Evolutionary conservation across 2,113 vertebrate species (phyloP).

Genomic region (Ramphastos sulfuratus): DNA sequence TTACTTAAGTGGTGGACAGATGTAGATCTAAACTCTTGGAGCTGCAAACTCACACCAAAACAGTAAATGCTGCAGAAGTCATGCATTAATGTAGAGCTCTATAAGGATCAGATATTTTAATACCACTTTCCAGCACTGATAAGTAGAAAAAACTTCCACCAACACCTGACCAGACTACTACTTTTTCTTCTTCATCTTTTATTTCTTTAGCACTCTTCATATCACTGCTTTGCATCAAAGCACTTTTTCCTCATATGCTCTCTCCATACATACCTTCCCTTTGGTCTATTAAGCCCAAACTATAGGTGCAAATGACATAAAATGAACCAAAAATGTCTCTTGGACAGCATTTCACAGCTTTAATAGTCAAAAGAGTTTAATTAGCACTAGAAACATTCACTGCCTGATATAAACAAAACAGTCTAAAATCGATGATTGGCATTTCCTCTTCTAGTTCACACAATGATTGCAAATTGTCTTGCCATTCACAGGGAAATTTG

Average conservation of each 20-base stretch:
- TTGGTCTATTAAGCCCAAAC: not conserved
- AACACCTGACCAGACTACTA: not conserved
- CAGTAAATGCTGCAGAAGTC: not conserved
- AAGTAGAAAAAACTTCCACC: not conserved
- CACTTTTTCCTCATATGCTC: not conserved
- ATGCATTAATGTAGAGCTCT: not conserved
- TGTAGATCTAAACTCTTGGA: not conserved
- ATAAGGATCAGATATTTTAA: not conserved
- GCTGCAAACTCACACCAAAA: not conserved
- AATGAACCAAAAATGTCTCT: not conserved
- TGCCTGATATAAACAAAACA: conserved; percentile 12
- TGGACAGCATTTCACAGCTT: not conserved
- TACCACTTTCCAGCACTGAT: not conserved
- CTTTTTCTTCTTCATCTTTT: not conserved
- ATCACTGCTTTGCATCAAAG: not conserved
- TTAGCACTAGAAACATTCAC: not conserved
- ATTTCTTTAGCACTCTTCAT: not conserved
- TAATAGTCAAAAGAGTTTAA: not conserved
- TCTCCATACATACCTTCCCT: not conserved
- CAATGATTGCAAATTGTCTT: not conserved
- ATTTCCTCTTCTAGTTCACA: not conserved
- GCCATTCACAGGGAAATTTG: conserved; percentile 14
- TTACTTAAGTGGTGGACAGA: not conserved
- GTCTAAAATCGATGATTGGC: not conserved
- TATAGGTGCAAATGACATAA: not conserved